Evolutionary conservation across 2,113 vertebrate genomes (phyloP).

Genomic region (Pithys albifrons): DNA sequence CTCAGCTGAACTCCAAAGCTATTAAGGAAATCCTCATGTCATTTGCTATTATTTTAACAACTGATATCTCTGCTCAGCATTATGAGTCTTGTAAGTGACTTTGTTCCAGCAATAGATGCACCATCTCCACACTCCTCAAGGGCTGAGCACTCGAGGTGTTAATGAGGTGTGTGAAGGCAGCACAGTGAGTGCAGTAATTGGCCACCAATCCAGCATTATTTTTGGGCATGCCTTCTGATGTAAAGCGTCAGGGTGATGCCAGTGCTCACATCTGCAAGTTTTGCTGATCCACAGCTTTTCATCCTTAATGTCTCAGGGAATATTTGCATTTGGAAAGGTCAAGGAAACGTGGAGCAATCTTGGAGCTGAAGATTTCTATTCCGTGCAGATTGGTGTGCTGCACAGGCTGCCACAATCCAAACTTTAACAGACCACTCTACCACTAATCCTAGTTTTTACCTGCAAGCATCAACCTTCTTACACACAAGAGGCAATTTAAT

Average conservation of each 20-base stretch:
- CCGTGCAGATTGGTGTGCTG: neutral
- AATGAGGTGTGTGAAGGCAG: conserved; percentile 59
- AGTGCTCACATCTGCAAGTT: conserved; percentile 22
- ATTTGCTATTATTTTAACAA: conserved; percentile 49
- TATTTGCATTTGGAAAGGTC: conserved; percentile 63
- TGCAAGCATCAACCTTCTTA: conserved; percentile 28
- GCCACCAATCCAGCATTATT: conserved; percentile 10
- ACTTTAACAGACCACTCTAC: neutral
- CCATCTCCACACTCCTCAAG: conserved; percentile 23
- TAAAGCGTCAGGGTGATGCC: conserved; percentile 25
- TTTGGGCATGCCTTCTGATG: conserved; percentile 20
- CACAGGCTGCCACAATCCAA: neutral
- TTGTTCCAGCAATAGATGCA: conserved; percentile 36
- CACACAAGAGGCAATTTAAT: conserved; percentile 44
- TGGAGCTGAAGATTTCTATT: neutral
- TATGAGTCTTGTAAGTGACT: conserved; percentile 29
- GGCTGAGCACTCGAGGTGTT: conserved; percentile 31
- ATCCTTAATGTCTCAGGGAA: neutral
- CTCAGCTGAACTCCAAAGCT: conserved; percentile 30
- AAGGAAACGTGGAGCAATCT: neutral
- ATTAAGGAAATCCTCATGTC: conserved; percentile 15
- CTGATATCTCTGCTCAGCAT: neutral
- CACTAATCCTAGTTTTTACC: conserved; percentile 27
- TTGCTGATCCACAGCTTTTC: conserved; percentile 41
- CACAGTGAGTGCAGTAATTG: conserved; percentile 37